Percentiles rank a stretch among this genome's conserved stretches.
These are phyloP conservation scores for Ips typographus DNA, from an alignment of 1,140 invertebrate species.

Conservation along the genomic window DNA sequence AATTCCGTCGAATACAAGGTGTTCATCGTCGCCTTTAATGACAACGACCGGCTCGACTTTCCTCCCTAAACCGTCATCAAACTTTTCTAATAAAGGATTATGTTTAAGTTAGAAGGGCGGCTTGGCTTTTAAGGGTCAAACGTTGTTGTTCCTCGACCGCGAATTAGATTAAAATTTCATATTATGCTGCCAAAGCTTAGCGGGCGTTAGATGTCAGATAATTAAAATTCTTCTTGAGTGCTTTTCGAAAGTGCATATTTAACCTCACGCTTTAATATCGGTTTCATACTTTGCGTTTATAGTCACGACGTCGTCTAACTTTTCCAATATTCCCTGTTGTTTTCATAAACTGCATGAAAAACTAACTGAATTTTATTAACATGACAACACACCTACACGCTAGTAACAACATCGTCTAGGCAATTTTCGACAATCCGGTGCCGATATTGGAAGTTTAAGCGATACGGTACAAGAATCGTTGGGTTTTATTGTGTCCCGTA, in stretches of 20 bases:
- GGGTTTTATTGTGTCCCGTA: neutral
- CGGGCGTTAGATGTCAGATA: no score
- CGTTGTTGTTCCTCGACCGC: no score
- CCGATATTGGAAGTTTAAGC: slow-evolving; percentile 4
- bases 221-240: no score
- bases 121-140: no score
- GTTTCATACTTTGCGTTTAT: no score
- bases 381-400: neutral
- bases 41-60: slow-evolving; percentile 3
- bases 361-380: slow-evolving; percentile 1
- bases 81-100: slow-evolving; percentile 22
- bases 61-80: slow-evolving; percentile 1
- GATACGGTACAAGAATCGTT: neutral
- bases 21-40: slow-evolving; percentile 20
- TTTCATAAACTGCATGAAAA: neutral
- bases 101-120: slow-evolving; percentile 6
- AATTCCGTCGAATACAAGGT: slow-evolving; percentile 20
- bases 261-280: no score
- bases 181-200: no score
- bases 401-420: neutral
- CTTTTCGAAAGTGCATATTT: no score
- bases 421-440: neutral
- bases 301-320: neutral
- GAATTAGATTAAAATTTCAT: no score
- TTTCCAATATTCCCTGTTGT: neutral